Conservation (phyloP, 2,113 vertebrate genomes). For the Eretmochelys imbricata region DNA sequence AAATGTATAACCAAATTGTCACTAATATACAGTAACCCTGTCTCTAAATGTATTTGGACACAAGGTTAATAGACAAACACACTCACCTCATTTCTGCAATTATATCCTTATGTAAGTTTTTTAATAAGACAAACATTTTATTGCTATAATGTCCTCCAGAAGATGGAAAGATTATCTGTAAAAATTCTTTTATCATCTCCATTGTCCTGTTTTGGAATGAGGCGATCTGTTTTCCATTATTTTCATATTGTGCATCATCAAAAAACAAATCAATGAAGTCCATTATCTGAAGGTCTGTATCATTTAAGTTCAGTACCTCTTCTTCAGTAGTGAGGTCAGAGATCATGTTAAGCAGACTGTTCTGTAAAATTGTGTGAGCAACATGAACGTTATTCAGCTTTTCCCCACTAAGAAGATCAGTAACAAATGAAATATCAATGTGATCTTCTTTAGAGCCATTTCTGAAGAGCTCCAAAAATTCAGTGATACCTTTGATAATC, state of each 20-base stretch:
- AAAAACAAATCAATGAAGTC: conserved; percentile 55
- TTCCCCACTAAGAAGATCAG: background rate
- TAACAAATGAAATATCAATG: background rate
- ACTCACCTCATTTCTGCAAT: conserved; percentile 69
- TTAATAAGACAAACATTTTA: conserved; percentile 20
- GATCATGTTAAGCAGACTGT: conserved; percentile 15
- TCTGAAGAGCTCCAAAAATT: conserved; percentile 43
- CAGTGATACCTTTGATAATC: background rate
- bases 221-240: background rate
- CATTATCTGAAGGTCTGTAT: background rate
- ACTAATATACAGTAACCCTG: background rate
- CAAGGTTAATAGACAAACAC: background rate
- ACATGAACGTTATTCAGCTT: background rate
- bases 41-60: background rate
- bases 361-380: conserved; percentile 40
- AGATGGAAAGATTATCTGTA: conserved; percentile 21
- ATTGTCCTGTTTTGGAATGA: background rate
- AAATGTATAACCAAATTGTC: background rate
- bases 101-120: background rate
- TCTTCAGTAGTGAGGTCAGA: conserved; percentile 10
- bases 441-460: conserved; percentile 12
- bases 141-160: conserved; percentile 8
- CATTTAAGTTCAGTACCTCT: background rate
- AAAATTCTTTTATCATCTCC: conserved; percentile 22
- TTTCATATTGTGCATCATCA: background rate